Percentiles rank a stretch among this genome's conserved stretches.
phyloP scores from a whole-genome alignment of 2,797 vertebrate genomes.

The Spinibarbus caldwelli region DNA sequence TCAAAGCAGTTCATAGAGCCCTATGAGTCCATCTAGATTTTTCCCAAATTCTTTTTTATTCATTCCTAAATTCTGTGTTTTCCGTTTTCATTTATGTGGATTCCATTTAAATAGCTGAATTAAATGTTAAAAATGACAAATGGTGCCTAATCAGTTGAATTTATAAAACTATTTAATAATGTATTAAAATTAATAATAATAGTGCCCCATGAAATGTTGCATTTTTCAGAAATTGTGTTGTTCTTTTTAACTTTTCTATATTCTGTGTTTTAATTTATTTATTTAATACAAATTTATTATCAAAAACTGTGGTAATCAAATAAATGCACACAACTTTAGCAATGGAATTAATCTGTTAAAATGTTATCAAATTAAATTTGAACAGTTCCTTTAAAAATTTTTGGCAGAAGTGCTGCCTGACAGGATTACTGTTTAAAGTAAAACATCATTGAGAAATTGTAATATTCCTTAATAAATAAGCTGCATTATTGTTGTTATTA shows the following conservation, averaged over 20 bases:
- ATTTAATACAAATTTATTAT: background rate
- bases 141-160: background rate
- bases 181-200: background rate
- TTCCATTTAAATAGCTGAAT: background rate
- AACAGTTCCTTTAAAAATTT: background rate
- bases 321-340: background rate
- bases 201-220: background rate
- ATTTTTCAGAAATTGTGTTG: background rate
- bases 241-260: background rate
- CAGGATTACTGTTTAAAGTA: background rate
- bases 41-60: background rate
- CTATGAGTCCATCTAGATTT: background rate
- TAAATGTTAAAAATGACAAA: background rate
- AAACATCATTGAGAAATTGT: background rate
- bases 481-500: background rate
- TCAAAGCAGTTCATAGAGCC: background rate
- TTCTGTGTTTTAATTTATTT: background rate
- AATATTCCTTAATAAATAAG: background rate
- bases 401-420: background rate
- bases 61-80: background rate
- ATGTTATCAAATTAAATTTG: background rate
- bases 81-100: background rate
- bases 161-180: background rate
- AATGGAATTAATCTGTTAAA: background rate
- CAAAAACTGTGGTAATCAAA: background rate